Evolutionary conservation across 2,888 invertebrate species (phyloP).

Genomic region (Tipula unca): DNA sequence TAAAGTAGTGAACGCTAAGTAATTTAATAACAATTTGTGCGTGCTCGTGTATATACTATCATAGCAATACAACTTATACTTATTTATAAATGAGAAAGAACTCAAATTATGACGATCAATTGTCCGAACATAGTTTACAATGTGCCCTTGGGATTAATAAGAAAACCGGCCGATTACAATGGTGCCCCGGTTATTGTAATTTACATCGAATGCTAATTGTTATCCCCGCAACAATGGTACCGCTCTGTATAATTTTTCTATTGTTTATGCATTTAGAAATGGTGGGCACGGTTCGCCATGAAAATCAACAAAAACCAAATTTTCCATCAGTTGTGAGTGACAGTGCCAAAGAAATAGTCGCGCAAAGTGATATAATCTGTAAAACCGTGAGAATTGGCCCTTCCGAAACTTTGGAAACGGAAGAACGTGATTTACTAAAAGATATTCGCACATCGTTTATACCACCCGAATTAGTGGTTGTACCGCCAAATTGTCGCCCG

Average conservation of each 20-base stretch:
- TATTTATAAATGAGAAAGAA: background rate
- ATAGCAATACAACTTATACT: background rate
- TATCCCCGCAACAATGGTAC: conserved; percentile 40
- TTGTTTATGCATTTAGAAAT: conserved; percentile 36
- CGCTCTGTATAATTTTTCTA: conserved; percentile 35
- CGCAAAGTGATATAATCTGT: conserved; percentile 30
- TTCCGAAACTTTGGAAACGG: conserved; percentile 40
- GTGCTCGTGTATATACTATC: background rate
- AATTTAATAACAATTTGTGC: background rate
- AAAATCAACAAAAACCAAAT: background rate
- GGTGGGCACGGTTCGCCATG: background rate
- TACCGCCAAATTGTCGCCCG: conserved; percentile 39
- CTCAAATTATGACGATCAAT: conserved; percentile 14
- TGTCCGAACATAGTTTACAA: conserved; percentile 23
- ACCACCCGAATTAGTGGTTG: conserved; percentile 46
- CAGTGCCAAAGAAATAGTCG: conserved; percentile 23
- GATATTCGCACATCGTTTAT: conserved; percentile 56
- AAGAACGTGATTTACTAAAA: conserved; percentile 51
- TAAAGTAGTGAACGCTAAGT: background rate
- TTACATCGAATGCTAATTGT: conserved; percentile 37
- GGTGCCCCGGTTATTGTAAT: conserved; percentile 41
- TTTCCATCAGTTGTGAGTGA: background rate
- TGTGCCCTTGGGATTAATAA: conserved; percentile 36
- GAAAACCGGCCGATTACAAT: conserved; percentile 39
- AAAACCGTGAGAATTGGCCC: conserved; percentile 34